Evolutionary conservation across 2,797 vertebrate species (phyloP), one percentile per base, ranked within the genome.

Genomic region (Rallus crepitans): DNA sequence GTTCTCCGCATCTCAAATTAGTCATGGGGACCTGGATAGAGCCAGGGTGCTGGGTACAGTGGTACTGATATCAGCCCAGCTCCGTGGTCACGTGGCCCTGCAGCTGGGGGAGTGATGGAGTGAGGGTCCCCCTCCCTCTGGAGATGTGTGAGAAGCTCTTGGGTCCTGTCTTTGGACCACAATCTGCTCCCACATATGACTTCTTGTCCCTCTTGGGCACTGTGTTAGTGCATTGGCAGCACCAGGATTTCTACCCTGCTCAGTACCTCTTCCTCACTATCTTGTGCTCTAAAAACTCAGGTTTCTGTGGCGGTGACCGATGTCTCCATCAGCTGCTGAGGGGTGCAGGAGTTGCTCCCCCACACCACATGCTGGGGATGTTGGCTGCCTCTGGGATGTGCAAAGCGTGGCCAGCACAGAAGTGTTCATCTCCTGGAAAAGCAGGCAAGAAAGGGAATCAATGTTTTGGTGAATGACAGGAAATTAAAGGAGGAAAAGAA

Each of bases 1-100:
- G 96, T 92, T 92, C 77, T 39, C 85, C 28, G 37, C 91, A 87
- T 96, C 88, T 77, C 95, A 63, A 92, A 97, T 97, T 90, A 97
- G 73, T 91, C 71, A 21, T 0, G 8, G 77, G 50, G 76, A 87
- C 27, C 68, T 76, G 92, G 71, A 68, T 42, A 39, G 92, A 88
- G 42, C 47, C 65, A 33, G 83, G 56, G 76, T 12, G 18, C 63
- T 53, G 68, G 37, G 42, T 47, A 52, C 7, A 11, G 70, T 55
- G 77, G 39, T 71, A 83, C 30, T 50, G 77, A 64, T 89, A 14
- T 73, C 80, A 66, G 21, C 11, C 70, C 7, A 1, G 3, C 12
- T 66, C 66, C 0, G 30, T 13, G 48, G 47, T 33, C 2, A 10
- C 17, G 27, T 47, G 64, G 55, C 15, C 30, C 31, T 2, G 11